phyloP scores from a whole-genome alignment of 2,888 invertebrate species.

The Tiliacea aurago region DNA sequence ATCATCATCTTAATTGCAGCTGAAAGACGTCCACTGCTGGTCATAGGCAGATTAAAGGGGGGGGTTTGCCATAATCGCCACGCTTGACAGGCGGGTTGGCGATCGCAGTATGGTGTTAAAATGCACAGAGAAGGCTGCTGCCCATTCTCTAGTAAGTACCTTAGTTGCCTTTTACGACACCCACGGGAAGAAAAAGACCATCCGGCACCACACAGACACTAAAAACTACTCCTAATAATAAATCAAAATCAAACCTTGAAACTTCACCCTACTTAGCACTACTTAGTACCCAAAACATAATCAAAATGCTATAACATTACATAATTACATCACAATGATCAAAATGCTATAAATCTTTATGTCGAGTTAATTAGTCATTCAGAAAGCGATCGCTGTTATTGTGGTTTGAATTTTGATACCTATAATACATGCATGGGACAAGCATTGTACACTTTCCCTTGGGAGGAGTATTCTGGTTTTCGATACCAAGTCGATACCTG shows the following conservation, averaged over 20 bases:
- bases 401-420: slow-evolving; percentile 83
- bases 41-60: too few species aligned
- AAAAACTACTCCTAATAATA: slow-evolving; percentile 12
- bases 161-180: too few species aligned
- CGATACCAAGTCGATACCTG: neutral
- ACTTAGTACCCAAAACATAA: slow-evolving; percentile 51
- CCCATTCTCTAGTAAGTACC: too few species aligned
- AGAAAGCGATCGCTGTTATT: slow-evolving; percentile 51
- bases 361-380: slow-evolving; percentile 46
- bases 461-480: slow-evolving; percentile 78
- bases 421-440: slow-evolving; percentile 63
- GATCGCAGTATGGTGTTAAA: too few species aligned
- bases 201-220: too few species aligned
- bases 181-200: too few species aligned
- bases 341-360: slow-evolving; percentile 69
- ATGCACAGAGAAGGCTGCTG: too few species aligned
- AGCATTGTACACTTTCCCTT: slow-evolving; percentile 76
- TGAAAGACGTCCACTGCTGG: too few species aligned
- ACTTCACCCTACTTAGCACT: slow-evolving; percentile 22
- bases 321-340: slow-evolving; percentile 57
- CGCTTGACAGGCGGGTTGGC: too few species aligned
- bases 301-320: slow-evolving; percentile 51
- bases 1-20: too few species aligned
- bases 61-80: too few species aligned
- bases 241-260: slow-evolving; percentile 31